These are phyloP conservation scores for Lutjanus erythropterus DNA, from an alignment of 2,113 vertebrate species.

Conservation along the genomic window DNA sequence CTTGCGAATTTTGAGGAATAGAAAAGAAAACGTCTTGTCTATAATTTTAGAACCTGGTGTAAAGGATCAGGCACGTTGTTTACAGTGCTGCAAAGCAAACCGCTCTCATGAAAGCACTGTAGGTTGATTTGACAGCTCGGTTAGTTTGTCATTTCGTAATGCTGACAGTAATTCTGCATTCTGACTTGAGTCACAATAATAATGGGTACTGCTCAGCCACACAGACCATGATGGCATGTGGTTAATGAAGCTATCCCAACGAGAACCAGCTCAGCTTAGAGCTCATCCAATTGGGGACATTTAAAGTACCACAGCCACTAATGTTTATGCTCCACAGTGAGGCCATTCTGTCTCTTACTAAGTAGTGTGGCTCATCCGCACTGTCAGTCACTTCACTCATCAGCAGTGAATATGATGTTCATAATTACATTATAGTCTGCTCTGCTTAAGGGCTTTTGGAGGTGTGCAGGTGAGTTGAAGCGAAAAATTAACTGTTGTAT, in stretches of 20 bases:
- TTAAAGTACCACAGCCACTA: conserved; percentile 36
- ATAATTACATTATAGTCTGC: not conserved
- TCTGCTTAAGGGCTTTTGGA: not conserved
- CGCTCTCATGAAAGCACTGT: conserved; percentile 21
- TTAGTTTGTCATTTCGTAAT: conserved; percentile 45
- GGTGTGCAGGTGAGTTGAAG: conserved; percentile 2
- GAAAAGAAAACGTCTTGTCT: not conserved
- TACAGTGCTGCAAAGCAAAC: conserved; percentile 19
- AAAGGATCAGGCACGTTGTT: conserved; percentile 10
- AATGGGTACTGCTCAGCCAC: conserved; percentile 38
- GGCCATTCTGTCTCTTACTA: not conserved
- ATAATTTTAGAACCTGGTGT: conserved; percentile 22
- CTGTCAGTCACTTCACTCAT: not conserved
- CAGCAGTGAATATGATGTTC: not conserved
- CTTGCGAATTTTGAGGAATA: conserved; percentile 20
- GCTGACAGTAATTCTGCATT: conserved; percentile 53
- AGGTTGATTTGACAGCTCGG: conserved; percentile 53
- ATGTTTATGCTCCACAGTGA: conserved; percentile 31
- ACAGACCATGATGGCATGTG: conserved; percentile 54
- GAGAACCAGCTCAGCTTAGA: conserved; percentile 42
- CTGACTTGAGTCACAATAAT: conserved; percentile 41
- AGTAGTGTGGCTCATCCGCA: conserved; percentile 1
- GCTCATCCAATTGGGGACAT: conserved; percentile 33
- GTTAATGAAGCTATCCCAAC: conserved; percentile 61
- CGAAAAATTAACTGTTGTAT: not conserved